Base-by-base conservation (phyloP, 2,113 vertebrate genomes). In the Phrynocephalus versicolor region DNA sequence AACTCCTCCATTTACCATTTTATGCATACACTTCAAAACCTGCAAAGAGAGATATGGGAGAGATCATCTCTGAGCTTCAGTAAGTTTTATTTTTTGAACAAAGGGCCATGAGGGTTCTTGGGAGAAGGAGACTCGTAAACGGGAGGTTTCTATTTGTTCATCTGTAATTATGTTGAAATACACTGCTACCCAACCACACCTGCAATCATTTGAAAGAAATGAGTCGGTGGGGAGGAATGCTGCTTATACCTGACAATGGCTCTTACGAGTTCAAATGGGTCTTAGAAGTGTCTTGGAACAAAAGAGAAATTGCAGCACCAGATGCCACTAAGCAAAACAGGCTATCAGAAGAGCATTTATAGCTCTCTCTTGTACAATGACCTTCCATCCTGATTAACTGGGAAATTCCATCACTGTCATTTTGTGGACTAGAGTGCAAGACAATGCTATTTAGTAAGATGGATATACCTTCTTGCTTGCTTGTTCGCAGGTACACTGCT, bases 401-500 rank as follows among this genome's bases (percentile, higher is more conserved):
- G 65, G 90, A 90, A 91, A 89, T 89, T 93, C 80, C 89, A n/a
- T 88, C 85, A 81, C 83, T 92, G 87, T 86, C 90, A 72, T 89
- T 93, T 91, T 88, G 82, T 91, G 55, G 86, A 89, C 88, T 88
- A 69, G 27, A 92, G 90, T 88, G 87, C 33, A 89, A 64, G 79
- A 41, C 89, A 78, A 70, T 75, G 83, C 92, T 93, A 92, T 92
- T 94, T 93, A 91, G 64, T 82, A 92, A 91, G 79, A 92, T 82
- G 77, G 72, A 90, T 89, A 93, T 67, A 84, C 91, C 87, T 91
- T 88, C 67, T 33, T 25, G 55, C 9, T 85, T 83, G 83, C 83
- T 65, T 91, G 79, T 81, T 91, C 45, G 89, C 89, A 30, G 79
- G 85, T 0, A 72, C 21, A 10, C 1, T 84, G 81, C 70, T 93